A percentile compares a stretch with the other conserved stretches of the same genome.
Evolutionary conservation across 2,888 invertebrate genomes (phyloP).

Genomic region (Cantharis rufa): DNA sequence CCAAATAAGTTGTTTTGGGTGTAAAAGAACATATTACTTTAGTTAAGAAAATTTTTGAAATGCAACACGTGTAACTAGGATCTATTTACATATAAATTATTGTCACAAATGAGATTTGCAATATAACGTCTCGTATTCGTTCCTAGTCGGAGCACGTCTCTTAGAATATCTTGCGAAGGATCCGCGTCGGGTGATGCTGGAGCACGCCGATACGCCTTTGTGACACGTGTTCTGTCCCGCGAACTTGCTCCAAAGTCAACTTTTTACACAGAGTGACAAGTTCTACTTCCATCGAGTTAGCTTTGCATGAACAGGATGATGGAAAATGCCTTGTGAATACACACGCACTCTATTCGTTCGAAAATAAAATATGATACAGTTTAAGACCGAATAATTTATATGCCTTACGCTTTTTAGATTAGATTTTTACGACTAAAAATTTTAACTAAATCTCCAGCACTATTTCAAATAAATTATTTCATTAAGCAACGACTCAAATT

Average conservation of each 20-base stretch:
- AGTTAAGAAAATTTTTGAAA: conserved; percentile 40
- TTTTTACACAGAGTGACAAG: conserved; percentile 47
- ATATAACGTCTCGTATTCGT: conserved; percentile 51
- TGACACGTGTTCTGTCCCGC: conserved; percentile 48
- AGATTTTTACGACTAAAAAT: neutral
- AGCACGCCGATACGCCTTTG: conserved; percentile 44
- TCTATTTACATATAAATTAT: conserved; percentile 57
- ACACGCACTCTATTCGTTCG: conserved; percentile 36
- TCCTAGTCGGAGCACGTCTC: conserved; percentile 46
- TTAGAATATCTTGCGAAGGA: conserved; percentile 48
- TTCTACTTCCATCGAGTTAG: conserved; percentile 43
- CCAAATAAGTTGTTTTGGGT: neutral
- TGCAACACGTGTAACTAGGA: conserved; percentile 50
- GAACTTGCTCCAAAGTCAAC: conserved; percentile 48
- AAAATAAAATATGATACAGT: conserved; percentile 36
- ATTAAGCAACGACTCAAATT: neutral
- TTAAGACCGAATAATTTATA: conserved; percentile 28
- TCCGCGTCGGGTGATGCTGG: conserved; percentile 37
- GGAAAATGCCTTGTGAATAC: conserved; percentile 42
- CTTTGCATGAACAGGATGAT: conserved; percentile 44
- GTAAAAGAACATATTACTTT: conserved; percentile 14
- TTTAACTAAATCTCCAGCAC: neutral
- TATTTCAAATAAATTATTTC: neutral
- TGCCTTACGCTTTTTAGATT: conserved; percentile 14
- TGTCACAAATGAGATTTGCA: conserved; percentile 56